Base-by-base conservation (phyloP, 2,888 invertebrate genomes). In the Bruchidius siliquastri region DNA sequence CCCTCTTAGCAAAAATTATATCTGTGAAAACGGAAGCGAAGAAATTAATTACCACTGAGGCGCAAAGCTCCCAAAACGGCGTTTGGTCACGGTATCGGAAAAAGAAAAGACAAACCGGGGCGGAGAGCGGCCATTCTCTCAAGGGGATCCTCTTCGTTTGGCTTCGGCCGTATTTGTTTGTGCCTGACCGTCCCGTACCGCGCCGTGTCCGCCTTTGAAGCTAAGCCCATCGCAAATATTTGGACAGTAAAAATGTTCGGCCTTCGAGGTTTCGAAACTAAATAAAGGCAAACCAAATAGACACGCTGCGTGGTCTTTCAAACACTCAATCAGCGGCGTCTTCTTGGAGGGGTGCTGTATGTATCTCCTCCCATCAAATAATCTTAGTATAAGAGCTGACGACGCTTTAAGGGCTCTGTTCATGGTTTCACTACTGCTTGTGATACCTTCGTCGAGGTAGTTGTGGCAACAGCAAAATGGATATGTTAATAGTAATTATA, bases 151-250 rank as follows among this genome's bases (percentile, higher is more conserved):
- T 49, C 49, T 49, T 1, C 49, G 13, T 49, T 49, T 26, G 26
- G 26, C 26, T 26, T 26, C 8, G 26, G 26, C 26, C 49, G 49
- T 18, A 49, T 49, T 49, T 49, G 49, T 49, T 49, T 49, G 49
- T 49, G 49, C 49, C 49, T 49, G 49, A 49, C 49, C 49, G 49
- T 49, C 26, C 26, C 26, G 49, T n/a, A n/a, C n/a, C n/a, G n/a
- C n/a, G n/a, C n/a, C n/a, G n/a, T n/a, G n/a, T 49, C 49, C 49
- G 21, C 68, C 81, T 83, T 82, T 82, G 81, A 83, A 79, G 81
- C 81, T 82, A 82, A 82, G 79, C 82, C 81, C 80, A 77, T 75
- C 71, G 81, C 80, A 82, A 83, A 83, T 83, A 83, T 83, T 83
- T 80, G 78, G 79, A 78, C 78, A 78, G 81, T 81, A 80, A 81